Evolutionary conservation across 2,797 vertebrate genomes (phyloP).

Genomic region (Trematomus bernacchii): DNA sequence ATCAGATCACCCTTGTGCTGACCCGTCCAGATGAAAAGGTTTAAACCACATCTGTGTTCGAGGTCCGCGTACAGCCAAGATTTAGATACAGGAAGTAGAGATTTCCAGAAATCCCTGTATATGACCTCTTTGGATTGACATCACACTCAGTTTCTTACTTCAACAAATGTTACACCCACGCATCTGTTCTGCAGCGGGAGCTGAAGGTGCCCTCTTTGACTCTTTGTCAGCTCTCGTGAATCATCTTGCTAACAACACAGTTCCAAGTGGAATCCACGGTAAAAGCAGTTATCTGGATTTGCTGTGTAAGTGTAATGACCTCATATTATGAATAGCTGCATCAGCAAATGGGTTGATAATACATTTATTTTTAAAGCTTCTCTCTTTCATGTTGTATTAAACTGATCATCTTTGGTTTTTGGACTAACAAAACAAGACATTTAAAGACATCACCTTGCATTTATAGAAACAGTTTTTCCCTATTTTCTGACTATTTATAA

Average conservation of each 20-base stretch:
- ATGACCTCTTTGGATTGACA: not conserved
- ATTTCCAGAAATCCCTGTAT: not conserved
- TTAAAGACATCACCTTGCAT: too few relatives aligned
- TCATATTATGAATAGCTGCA: too few relatives aligned
- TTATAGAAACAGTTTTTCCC: too few relatives aligned
- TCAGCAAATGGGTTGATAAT: too few relatives aligned
- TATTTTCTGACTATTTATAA: too few relatives aligned
- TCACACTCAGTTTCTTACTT: not conserved
- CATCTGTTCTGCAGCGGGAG: slow-evolving; percentile 2
- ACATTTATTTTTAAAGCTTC: too few relatives aligned
- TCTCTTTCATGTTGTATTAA: too few relatives aligned
- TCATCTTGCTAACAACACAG: slow-evolving; percentile 1
- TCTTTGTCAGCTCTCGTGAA: slow-evolving; percentile 28
- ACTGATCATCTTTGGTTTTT: too few relatives aligned
- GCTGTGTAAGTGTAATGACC: not conserved
- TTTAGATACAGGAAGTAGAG: slow-evolving; percentile 11
- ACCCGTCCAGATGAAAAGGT: slow-evolving; percentile 25
- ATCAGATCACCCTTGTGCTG: slow-evolving; percentile 21
- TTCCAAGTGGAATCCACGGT: slow-evolving; percentile 30
- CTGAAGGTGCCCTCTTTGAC: slow-evolving; percentile 22
- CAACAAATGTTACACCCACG: not conserved
- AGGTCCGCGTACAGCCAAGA: slow-evolving; percentile 8
- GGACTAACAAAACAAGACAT: too few relatives aligned
- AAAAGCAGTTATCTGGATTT: not conserved
- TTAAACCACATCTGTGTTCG: slow-evolving; percentile 38